Base-by-base conservation (phyloP, 1,140 invertebrate species). In the Neotoxoptera formosana region DNA sequence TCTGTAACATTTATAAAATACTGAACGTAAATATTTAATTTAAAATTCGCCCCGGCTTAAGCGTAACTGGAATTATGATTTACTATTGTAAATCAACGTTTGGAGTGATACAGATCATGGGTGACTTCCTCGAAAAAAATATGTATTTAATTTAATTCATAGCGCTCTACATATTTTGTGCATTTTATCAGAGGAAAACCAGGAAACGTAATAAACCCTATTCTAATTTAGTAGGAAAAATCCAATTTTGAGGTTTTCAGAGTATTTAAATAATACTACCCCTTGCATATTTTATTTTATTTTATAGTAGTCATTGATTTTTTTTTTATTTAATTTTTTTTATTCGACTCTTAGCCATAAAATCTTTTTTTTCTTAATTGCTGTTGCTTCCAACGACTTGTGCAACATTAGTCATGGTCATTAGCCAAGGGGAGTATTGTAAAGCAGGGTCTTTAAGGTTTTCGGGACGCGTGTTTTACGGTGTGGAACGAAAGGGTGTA, bases 261-360 rank as follows among this genome's bases (percentile, higher is more conserved):
- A 76, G 60, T 76, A 76, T 76, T 76, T 76, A 76, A 76, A 76
- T 76, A 34, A n/a, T 76, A 76, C 17, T 17, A 34, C 30, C n/a
- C n/a, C 14, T n/a, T 76, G 60, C n/a, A 76, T 76, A 76, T 76
- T n/a, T 76, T 76, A 76, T 76, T n/a, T 76, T 76, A 76, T 76
- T 76, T 76, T 17, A 7, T 76, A 34, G 30, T 76, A 76, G 11
- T 76, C 30, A n/a, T 76, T 34, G 60, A 76, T 76, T 67, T n/a
- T 67, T 76, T n/a, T n/a, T 67, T 53, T 48, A 48, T 48, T 21
- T 53, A 53, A 56, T 67, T 67, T 67, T n/a, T n/a, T 67, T n/a
- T 30, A 14, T 67, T 67, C 30, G 11, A 76, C 17, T 76, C 60
- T 17, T n/a, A 67, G 60, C 60, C n/a, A 76, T 76, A 76, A n/a